Conservation (phyloP, 2,888 invertebrate species). For the Acanthococcus lagerstroemiae region DNA sequence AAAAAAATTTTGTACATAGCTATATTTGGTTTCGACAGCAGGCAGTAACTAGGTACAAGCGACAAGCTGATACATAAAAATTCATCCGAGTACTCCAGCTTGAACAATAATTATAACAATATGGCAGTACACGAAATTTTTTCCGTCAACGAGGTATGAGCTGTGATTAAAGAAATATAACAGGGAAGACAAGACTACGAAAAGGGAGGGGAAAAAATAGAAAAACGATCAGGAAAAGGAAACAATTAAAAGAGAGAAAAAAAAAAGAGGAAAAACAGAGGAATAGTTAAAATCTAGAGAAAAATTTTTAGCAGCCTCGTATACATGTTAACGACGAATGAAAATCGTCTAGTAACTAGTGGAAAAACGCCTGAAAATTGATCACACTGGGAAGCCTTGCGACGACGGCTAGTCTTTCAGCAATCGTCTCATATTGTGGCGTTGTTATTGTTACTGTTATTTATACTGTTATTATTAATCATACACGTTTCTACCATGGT, state of each 20-base stretch:
- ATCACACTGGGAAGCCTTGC: not conserved
- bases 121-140: not conserved
- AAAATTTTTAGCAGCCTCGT: not conserved
- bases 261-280: not conserved
- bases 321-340: not conserved
- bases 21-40: not conserved
- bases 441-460: conserved; percentile 25
- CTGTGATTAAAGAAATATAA: no score
- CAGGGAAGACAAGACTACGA: not conserved
- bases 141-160: not conserved
- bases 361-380: not conserved
- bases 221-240: not conserved
- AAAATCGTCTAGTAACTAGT: not conserved
- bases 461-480: conserved; percentile 24
- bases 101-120: no score
- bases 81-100: no score
- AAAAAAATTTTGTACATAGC: not conserved
- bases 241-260: not conserved
- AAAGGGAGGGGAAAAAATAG: not conserved
- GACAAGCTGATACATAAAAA: no score
- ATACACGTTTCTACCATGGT: conserved; percentile 34
- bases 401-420: not conserved
- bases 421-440: conserved; percentile 26
- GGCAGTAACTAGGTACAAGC: not conserved
- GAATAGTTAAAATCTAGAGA: not conserved